Percentiles rank a stretch among this genome's conserved stretches.
phyloP scores from a whole-genome alignment of 1,140 invertebrate species.

The Drosophila quadrilineata region DNA sequence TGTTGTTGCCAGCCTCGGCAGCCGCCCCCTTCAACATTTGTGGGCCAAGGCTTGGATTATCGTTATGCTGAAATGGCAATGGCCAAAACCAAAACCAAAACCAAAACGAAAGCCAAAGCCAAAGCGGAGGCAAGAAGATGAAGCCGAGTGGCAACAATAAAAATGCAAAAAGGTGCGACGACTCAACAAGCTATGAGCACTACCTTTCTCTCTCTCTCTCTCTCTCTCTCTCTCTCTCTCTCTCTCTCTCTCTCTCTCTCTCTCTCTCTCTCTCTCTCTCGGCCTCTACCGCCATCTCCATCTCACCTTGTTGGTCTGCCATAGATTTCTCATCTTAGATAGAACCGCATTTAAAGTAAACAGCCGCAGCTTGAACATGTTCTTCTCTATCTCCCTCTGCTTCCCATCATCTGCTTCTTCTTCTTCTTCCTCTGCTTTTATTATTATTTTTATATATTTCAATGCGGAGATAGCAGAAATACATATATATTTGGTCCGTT shows the following conservation, averaged over 20 bases:
- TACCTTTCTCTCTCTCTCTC: neutral
- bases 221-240: neutral
- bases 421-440: too few species aligned
- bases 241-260: neutral
- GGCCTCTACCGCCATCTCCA: neutral
- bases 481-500: too few species aligned
- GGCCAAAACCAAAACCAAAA: slow-evolving; percentile 7
- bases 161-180: slow-evolving; percentile 64
- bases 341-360: slow-evolving; percentile 49
- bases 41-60: slow-evolving; percentile 27
- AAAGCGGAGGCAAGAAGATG: neutral
- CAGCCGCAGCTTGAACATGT: slow-evolving; percentile 50
- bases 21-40: neutral
- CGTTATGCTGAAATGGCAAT: slow-evolving; percentile 33
- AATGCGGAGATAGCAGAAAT: too few species aligned
- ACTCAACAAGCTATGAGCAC: slow-evolving; percentile 25
- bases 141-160: slow-evolving; percentile 44
- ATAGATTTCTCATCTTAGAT: slow-evolving; percentile 71
- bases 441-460: neutral
- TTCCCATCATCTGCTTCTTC: too few species aligned
- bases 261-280: neutral
- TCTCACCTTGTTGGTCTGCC: too few species aligned
- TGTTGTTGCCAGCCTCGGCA: neutral
- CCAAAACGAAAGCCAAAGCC: neutral
- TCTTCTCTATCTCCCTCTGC: neutral